These are phyloP conservation scores for Magallana angulata DNA, from an alignment of 1,140 invertebrate genomes.

Conservation along the genomic window DNA sequence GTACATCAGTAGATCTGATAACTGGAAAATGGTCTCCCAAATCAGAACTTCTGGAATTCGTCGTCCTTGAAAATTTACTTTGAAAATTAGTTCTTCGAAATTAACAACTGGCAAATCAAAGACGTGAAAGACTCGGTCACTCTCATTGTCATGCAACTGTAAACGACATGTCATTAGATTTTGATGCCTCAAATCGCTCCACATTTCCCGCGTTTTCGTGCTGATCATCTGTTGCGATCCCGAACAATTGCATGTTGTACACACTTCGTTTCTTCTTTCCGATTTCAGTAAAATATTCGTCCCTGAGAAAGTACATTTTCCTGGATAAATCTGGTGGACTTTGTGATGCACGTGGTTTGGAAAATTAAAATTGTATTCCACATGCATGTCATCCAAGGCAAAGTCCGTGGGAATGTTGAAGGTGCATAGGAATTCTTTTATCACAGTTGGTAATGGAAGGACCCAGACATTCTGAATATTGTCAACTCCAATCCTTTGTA, in stretches of 20 bases:
- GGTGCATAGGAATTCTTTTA: conserved; percentile 62
- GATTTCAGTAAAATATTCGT: conserved; percentile 66
- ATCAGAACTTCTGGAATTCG: conserved; percentile 61
- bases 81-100: conserved; percentile 63
- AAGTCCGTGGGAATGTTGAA: conserved; percentile 68
- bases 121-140: conserved; percentile 58
- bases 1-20: conserved; percentile 63
- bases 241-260: conserved; percentile 58
- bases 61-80: conserved; percentile 55
- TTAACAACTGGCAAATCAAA: conserved; percentile 67
- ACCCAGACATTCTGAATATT: conserved; percentile 60
- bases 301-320: conserved; percentile 62
- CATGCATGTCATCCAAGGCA: conserved; percentile 61
- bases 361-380: conserved; percentile 70
- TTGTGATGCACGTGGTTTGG: conserved; percentile 69
- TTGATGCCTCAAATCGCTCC: conserved; percentile 59
- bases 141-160: conserved; percentile 48
- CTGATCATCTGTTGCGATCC: conserved; percentile 53
- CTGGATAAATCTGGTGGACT: conserved; percentile 68
- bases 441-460: conserved; percentile 62
- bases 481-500: conserved; percentile 57
- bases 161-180: conserved; percentile 66
- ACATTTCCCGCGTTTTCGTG: conserved; percentile 61
- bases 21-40: conserved; percentile 62
- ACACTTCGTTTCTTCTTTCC: conserved; percentile 52